phyloP scores from a whole-genome alignment of 2,888 invertebrate species.

The Cryptophagus acutangulus region DNA sequence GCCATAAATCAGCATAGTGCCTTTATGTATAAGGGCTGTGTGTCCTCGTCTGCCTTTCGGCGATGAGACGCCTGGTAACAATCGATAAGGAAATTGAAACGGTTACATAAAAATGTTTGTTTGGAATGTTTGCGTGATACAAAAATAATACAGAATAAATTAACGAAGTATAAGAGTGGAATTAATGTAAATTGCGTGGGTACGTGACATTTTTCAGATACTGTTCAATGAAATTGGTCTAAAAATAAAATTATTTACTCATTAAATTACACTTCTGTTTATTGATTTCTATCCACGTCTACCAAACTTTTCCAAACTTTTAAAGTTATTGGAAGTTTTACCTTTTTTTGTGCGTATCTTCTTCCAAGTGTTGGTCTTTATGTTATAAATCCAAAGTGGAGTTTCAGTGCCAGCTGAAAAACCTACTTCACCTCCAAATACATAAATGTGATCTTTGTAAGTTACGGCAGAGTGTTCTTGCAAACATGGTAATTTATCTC shows the following conservation, averaged over 20 bases:
- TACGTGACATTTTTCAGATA: not conserved
- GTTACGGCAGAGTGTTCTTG: constrained; percentile 84
- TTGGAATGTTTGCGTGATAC: too few relatives aligned
- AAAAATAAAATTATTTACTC: too few relatives aligned
- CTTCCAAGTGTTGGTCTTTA: constrained; percentile 58
- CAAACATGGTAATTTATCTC: constrained; percentile 70
- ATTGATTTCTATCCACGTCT: too few relatives aligned
- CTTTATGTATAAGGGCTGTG: constrained; percentile 71
- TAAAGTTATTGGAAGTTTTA: constrained; percentile 22
- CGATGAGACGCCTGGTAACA: constrained; percentile 50
- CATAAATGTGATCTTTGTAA: constrained; percentile 68
- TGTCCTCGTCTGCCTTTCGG: constrained; percentile 81
- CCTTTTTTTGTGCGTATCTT: constrained; percentile 57
- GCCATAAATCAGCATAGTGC: constrained; percentile 78
- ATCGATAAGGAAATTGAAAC: constrained; percentile 15
- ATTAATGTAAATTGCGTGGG: too few relatives aligned
- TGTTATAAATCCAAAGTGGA: constrained; percentile 79
- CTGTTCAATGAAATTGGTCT: too few relatives aligned
- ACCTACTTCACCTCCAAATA: constrained; percentile 84
- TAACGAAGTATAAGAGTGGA: too few relatives aligned
- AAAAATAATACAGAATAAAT: too few relatives aligned
- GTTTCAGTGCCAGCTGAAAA: constrained; percentile 72
- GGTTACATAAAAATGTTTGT: too few relatives aligned
- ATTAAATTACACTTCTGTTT: too few relatives aligned
- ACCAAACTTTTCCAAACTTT: too few relatives aligned